Percentiles rank a stretch among this genome's conserved stretches.
phyloP scores from a whole-genome alignment of 1,140 invertebrate species.

The Nasonia longicornis region DNA sequence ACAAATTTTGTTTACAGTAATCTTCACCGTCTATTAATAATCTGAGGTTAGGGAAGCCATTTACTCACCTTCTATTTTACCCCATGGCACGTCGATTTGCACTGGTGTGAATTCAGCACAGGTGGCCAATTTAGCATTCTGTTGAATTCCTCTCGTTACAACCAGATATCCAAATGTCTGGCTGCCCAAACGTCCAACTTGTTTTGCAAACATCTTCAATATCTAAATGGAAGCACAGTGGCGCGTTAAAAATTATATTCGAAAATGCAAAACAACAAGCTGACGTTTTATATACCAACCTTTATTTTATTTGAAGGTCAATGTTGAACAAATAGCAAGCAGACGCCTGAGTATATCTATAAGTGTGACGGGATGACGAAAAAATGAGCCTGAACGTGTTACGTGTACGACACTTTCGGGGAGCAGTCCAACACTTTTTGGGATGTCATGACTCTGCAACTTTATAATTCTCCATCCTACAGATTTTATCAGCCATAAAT shows the following conservation, averaged over 20 bases:
- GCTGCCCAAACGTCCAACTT: background rate
- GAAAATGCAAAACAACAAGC: background rate
- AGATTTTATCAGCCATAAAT: too few species aligned
- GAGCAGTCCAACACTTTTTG: too few species aligned
- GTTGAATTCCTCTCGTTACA: slow-evolving; percentile 12
- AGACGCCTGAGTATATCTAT: too few species aligned
- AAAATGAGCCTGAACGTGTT: too few species aligned
- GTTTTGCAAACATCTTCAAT: slow-evolving; percentile 9
- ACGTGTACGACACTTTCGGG: too few species aligned
- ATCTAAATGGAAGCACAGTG: background rate
- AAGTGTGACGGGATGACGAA: too few species aligned
- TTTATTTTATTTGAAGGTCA: background rate
- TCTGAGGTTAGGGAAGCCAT: background rate
- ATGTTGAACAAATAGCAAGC: too few species aligned
- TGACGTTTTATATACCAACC: background rate
- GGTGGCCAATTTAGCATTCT: background rate
- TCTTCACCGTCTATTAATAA: background rate
- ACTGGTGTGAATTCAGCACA: slow-evolving; percentile 66
- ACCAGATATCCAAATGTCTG: background rate
- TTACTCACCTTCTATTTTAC: slow-evolving; percentile 72
- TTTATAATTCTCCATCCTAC: too few species aligned
- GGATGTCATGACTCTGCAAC: too few species aligned
- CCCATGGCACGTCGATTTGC: slow-evolving; percentile 76
- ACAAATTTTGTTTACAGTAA: background rate
- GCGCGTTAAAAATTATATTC: background rate